These are phyloP conservation scores for Hiodon tergisus DNA, from an alignment of 2,113 vertebrate species.

Conservation along the genomic window DNA sequence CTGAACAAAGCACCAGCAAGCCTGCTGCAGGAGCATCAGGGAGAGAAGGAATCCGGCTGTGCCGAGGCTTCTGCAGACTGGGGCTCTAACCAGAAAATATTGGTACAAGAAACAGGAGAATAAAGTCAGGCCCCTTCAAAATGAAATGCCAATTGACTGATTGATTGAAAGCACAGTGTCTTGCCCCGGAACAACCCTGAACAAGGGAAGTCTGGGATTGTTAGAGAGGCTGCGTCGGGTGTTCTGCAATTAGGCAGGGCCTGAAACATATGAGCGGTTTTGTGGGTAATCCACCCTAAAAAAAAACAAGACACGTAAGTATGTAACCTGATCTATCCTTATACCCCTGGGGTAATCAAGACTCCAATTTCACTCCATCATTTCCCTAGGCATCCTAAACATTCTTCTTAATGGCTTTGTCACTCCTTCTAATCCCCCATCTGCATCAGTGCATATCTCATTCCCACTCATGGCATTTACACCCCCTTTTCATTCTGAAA, in stretches of 20 bases:
- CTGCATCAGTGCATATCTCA: neutral
- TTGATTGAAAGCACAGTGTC: neutral
- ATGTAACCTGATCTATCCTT: neutral
- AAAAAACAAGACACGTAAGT: neutral
- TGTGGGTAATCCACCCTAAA: neutral
- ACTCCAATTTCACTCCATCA: neutral
- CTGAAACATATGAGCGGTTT: neutral
- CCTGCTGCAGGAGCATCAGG: neutral
- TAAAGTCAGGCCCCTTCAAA: neutral
- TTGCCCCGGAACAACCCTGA: neutral
- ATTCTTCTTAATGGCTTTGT: neutral
- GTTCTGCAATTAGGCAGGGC: neutral
- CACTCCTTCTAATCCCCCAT: neutral
- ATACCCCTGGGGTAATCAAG: neutral
- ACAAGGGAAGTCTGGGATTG: slow-evolving; percentile 3
- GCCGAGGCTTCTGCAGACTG: neutral
- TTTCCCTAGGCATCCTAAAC: neutral
- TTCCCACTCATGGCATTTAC: neutral
- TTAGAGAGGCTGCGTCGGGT: neutral
- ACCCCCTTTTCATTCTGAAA: neutral
- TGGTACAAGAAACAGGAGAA: neutral
- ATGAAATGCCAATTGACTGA: neutral
- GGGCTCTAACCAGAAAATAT: neutral
- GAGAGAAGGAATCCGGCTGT: neutral
- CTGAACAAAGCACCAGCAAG: slow-evolving; percentile 15